Base-by-base conservation (phyloP, 2,888 invertebrate genomes). In the Andrena bucephala region DNA sequence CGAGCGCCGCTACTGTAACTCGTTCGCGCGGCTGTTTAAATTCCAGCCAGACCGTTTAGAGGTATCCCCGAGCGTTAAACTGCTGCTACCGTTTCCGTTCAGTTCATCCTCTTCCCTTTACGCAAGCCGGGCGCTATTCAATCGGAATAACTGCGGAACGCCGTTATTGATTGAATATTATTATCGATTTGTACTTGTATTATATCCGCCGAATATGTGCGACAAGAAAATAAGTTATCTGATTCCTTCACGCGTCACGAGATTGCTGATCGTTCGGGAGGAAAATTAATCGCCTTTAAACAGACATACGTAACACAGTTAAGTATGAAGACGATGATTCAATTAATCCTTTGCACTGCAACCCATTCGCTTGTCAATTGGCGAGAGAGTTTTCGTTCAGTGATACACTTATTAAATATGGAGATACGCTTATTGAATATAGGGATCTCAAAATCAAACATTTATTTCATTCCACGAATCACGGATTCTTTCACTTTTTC, bases 271-370 rank as follows among this genome's bases (percentile, higher is more conserved):
- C n/a, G n/a, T 20, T n/a, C 52, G 7, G 20, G n/a, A 52, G 52
- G 52, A 52, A 52, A 42, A 42, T 16, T 16, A 42, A 42, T 42
- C 42, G 42, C 20, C 52, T 52, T n/a, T 20, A 2, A 20, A 20
- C 52, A 52, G 52, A 67, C 31, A 29, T 1, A 63, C 71, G 70
- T 82, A 82, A 87, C 73, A 70, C 52, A 8, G 20, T 52, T 52
- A 87, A 76, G 82, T 81, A 82, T 72, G 75, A 84, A 57, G 67
- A 81, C 70, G 78, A 87, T 87, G 82, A 87, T 87, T 84, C 85
- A 87, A 87, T 87, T 87, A 85, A 87, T 16, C 42, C 13, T 16
- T 42, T 16, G 42, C 42, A 42, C 42, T 16, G 42, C 42, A 42
- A 16, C 42, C 42, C 42, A 42, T 42, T 42, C 42, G 42, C 42